Percentiles rank a stretch among this genome's conserved stretches.
phyloP scores from a whole-genome alignment of 2,797 vertebrate species.

The Oryzias dopingdopingensis region DNA sequence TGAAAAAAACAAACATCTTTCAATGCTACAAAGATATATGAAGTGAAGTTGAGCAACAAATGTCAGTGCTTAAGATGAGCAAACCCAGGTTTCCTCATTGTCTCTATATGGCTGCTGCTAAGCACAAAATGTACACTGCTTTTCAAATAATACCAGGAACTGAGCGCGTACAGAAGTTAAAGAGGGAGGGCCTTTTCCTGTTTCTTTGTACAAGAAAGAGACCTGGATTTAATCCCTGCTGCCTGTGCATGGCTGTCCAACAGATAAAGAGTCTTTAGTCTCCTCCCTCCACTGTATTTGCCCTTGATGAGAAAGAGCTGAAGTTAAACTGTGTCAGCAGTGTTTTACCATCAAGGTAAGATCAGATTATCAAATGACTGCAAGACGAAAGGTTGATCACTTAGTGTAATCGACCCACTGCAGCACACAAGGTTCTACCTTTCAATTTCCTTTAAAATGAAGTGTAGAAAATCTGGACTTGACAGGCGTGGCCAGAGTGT shows the following conservation, averaged over 20 bases:
- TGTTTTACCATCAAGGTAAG: too few species aligned
- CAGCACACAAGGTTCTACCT: not conserved
- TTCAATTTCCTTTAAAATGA: constrained; percentile 6
- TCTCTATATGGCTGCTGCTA: not conserved
- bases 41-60: not conserved
- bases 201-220: constrained; percentile 12
- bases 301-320: too few species aligned
- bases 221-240: constrained; percentile 4
- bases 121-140: not conserved
- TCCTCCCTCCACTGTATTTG: too few species aligned
- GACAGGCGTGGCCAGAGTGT: constrained; percentile 2
- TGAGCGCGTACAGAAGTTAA: constrained; percentile 21
- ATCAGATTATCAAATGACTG: too few species aligned
- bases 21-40: too few species aligned
- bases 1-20: too few species aligned
- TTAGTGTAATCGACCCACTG: too few species aligned
- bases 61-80: not conserved
- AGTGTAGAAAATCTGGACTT: constrained; percentile 1
- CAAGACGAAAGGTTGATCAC: too few species aligned
- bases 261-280: not conserved
- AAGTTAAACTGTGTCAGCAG: too few species aligned
- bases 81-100: not conserved
- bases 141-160: constrained; percentile 40
- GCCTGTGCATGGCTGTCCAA: not conserved
- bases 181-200: constrained; percentile 46